These are phyloP conservation scores for Omphaloscelis lunosa DNA, from an alignment of 2,888 invertebrate genomes.

Conservation along the genomic window DNA sequence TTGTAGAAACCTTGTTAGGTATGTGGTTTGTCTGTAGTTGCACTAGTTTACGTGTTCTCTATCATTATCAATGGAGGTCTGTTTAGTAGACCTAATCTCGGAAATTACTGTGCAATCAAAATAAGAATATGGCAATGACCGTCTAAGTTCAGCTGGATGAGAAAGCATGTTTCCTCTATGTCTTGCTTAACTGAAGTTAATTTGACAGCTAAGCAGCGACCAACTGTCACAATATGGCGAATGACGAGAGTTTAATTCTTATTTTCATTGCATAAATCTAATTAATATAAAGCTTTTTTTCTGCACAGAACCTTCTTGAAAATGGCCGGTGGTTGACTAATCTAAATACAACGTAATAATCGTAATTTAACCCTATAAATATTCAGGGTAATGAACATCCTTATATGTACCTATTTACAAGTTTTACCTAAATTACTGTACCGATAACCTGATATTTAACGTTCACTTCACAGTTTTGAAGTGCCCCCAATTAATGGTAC, in stretches of 20 bases:
- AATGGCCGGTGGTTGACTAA: neutral
- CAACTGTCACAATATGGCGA: too few relatives aligned
- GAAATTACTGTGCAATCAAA: slow-evolving; percentile 49
- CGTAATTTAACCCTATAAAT: neutral
- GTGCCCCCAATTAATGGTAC: slow-evolving; percentile 29
- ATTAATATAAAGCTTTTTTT: neutral
- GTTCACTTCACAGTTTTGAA: slow-evolving; percentile 25
- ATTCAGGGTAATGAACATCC: neutral
- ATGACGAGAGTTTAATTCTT: neutral
- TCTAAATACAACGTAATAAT: neutral
- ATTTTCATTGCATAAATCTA: neutral
- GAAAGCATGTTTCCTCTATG: slow-evolving; percentile 5
- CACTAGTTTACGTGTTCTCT: slow-evolving; percentile 43
- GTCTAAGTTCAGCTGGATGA: slow-evolving; percentile 2
- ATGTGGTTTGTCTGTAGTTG: slow-evolving; percentile 47
- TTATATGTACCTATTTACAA: neutral
- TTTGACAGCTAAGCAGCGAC: neutral
- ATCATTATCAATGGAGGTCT: slow-evolving; percentile 43
- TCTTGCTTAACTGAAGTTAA: neutral
- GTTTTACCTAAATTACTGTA: slow-evolving; percentile 11
- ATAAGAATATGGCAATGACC: slow-evolving; percentile 29
- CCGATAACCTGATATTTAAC: neutral
- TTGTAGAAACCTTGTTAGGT: slow-evolving; percentile 44
- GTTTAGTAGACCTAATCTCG: slow-evolving; percentile 44
- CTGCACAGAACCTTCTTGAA: neutral